Conservation (phyloP, 2,888 invertebrate species). For the Laothoe populi region DNA sequence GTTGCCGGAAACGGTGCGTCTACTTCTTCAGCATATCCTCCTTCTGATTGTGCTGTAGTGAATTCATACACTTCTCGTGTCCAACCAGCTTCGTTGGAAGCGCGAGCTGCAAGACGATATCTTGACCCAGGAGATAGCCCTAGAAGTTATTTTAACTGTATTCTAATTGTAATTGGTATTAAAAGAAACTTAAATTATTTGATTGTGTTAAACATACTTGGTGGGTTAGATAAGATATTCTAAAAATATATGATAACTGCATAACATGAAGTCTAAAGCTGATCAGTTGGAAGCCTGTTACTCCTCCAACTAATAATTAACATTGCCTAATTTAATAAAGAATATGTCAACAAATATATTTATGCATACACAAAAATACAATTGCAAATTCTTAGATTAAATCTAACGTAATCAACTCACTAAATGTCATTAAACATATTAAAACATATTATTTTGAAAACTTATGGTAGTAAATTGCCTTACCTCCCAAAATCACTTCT, state of each 20-base stretch:
- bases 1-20: constrained; percentile 79
- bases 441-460: background rate
- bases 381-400: background rate
- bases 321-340: background rate
- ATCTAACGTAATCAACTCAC: too few relatives aligned
- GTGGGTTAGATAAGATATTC: too few relatives aligned
- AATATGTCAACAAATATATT: too few relatives aligned
- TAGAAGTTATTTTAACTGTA: constrained; percentile 32
- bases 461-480: constrained; percentile 33
- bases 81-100: constrained; percentile 86
- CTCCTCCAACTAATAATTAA: background rate
- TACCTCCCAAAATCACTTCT: constrained; percentile 76
- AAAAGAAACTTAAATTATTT: too few relatives aligned
- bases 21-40: constrained; percentile 76
- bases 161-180: background rate
- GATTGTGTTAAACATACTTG: too few relatives aligned
- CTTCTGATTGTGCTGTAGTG: constrained; percentile 83
- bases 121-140: constrained; percentile 84
- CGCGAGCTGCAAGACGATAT: constrained; percentile 86
- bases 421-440: too few relatives aligned
- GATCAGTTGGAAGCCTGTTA: background rate
- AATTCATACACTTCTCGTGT: constrained; percentile 86
- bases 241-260: background rate
- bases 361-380: too few relatives aligned
- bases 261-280: background rate